Evolutionary conservation across 1,140 invertebrate species (phyloP).

Genomic region (Portunus trituberculatus): DNA sequence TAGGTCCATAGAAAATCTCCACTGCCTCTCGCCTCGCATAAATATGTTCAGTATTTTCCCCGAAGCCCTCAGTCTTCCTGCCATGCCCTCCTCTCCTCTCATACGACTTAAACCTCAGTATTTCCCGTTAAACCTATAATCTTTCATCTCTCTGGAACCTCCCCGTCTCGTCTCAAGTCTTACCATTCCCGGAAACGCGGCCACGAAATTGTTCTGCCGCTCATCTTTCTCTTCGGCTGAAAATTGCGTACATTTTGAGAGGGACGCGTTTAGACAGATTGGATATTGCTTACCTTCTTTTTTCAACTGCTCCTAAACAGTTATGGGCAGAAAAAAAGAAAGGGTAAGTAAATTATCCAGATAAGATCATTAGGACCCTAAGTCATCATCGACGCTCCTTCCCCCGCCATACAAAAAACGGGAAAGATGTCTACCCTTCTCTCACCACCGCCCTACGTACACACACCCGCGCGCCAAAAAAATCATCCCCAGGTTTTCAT

Average conservation of each 20-base stretch:
- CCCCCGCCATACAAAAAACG: neutral
- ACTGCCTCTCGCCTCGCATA: too few relatives aligned
- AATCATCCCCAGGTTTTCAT: neutral
- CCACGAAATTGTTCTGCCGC: neutral
- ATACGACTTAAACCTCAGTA: neutral
- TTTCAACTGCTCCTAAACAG: neutral
- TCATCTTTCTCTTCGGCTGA: neutral
- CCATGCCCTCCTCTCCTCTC: neutral
- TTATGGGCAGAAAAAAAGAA: neutral
- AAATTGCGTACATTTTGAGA: neutral
- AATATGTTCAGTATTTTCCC: too few relatives aligned
- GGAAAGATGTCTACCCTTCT: neutral
- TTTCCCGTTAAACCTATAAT: slow-evolving; percentile 14
- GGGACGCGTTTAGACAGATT: neutral
- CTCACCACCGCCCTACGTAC: neutral
- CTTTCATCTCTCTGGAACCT: neutral
- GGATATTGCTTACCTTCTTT: neutral
- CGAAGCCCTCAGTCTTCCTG: neutral
- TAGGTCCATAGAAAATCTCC: too few relatives aligned
- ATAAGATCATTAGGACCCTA: neutral
- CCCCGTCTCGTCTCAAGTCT: neutral
- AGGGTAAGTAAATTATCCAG: slow-evolving; percentile 25
- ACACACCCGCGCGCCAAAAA: neutral
- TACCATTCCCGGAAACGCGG: neutral
- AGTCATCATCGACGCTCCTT: neutral